phyloP scores from a whole-genome alignment of 2,797 vertebrate genomes.

The Cyprinodon diabolis region DNA sequence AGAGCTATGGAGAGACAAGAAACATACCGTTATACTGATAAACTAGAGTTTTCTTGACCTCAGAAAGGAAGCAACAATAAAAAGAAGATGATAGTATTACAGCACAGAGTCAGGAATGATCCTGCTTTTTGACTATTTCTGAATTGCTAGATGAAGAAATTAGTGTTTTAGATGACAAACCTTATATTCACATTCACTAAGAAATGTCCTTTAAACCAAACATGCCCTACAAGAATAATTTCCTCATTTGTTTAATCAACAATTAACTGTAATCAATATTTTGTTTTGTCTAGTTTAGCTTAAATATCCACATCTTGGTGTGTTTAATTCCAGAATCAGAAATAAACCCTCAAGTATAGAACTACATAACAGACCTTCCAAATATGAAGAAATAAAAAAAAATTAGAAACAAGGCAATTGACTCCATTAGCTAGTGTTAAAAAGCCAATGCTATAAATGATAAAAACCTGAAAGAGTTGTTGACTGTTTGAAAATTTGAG shows the following conservation, averaged over 20 bases:
- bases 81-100: background rate
- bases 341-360: background rate
- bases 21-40: background rate
- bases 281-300: background rate
- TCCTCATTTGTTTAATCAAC: background rate
- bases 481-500: too few species aligned
- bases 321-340: background rate
- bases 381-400: background rate
- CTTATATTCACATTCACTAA: too few species aligned
- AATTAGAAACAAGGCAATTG: background rate
- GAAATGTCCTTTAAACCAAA: too few species aligned
- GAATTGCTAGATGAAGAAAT: background rate
- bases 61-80: background rate
- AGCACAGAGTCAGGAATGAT: constrained; percentile 1
- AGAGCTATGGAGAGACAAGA: constrained; percentile 10
- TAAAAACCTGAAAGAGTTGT: too few species aligned
- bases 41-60: background rate
- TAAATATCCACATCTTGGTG: background rate
- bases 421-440: too few species aligned
- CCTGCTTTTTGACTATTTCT: constrained; percentile 5
- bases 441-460: too few species aligned
- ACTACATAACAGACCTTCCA: too few species aligned
- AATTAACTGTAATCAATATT: background rate
- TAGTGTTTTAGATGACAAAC: background rate
- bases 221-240: too few species aligned